These are phyloP conservation scores for Telmatochromis sp. DNA, from an alignment of 2,113 vertebrate species.

Conservation along the genomic window DNA sequence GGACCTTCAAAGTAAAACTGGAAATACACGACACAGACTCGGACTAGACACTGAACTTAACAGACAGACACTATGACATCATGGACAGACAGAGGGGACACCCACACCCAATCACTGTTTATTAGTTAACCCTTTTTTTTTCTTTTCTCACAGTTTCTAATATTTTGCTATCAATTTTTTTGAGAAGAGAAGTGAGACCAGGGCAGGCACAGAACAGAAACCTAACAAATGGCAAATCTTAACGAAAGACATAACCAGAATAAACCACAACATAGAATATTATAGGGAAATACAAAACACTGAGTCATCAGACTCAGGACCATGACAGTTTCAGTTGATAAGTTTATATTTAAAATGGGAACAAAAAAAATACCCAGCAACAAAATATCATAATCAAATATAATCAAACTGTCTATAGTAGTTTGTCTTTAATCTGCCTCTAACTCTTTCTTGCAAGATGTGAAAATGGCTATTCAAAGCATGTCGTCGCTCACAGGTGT, in stretches of 20 bases:
- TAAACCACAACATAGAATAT: not conserved
- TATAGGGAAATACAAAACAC: not conserved
- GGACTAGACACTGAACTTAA: not conserved
- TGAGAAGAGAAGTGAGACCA: not conserved
- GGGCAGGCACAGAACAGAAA: not conserved
- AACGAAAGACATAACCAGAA: not conserved
- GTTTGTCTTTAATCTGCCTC: not conserved
- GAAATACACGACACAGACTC: not conserved
- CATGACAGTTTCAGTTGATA: not conserved
- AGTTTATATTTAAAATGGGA: not conserved
- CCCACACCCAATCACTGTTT: no score
- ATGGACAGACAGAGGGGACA: not conserved
- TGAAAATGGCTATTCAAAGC: not conserved
- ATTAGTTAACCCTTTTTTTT: no score
- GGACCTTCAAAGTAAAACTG: not conserved
- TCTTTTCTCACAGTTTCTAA: no score
- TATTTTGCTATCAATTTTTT: no score
- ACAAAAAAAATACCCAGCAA: not conserved
- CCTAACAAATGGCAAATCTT: not conserved
- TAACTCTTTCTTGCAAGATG: not conserved
- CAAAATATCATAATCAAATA: not conserved
- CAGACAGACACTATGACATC: not conserved
- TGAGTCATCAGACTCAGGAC: not conserved
- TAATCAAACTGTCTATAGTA: not conserved
- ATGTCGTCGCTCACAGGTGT: not conserved